phyloP scores from a whole-genome alignment of 23 tunicate species.

The Clavelina lepadiformis region DNA sequence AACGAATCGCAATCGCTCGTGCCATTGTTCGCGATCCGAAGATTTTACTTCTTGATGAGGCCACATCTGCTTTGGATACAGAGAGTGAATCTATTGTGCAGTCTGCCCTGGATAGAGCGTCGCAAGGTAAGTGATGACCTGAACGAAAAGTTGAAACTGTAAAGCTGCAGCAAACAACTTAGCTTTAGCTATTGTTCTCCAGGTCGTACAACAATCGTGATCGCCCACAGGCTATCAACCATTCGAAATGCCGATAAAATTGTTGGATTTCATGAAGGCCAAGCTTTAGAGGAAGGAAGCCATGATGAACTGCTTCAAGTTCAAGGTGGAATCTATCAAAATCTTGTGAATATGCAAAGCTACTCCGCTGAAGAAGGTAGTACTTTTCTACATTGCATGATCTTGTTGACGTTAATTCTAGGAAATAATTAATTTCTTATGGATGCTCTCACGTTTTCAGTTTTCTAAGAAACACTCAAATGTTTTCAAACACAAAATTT shows the following conservation, averaged over 20 bases:
- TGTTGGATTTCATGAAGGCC: slow-evolving; percentile 86
- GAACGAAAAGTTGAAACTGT: no score
- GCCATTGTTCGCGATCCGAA: slow-evolving; percentile 75
- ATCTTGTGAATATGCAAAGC: slow-evolving; percentile 88
- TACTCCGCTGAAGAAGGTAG: slow-evolving; percentile 63
- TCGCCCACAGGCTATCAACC: slow-evolving; percentile 92
- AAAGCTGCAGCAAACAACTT: no score
- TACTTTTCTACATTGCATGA: neutral
- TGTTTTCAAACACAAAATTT: no score
- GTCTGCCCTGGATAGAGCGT: slow-evolving; percentile 87
- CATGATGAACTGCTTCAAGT: slow-evolving; percentile 73
- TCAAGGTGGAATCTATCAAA: slow-evolving; percentile 89
- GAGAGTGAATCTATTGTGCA: slow-evolving; percentile 88
- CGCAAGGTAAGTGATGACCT: slow-evolving; percentile 53
- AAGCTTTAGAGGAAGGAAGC: slow-evolving; percentile 77
- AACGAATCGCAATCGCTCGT: slow-evolving; percentile 75
- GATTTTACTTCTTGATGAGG: slow-evolving; percentile 73
- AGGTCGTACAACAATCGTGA: slow-evolving; percentile 93
- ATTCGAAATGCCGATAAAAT: slow-evolving; percentile 88
- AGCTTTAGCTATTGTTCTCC: no score
- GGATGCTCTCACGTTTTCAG: no score
- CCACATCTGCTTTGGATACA: slow-evolving; percentile 81
- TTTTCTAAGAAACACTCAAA: no score
- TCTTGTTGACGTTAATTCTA: no score
- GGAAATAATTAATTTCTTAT: no score